These are phyloP conservation scores for Zelleria hepariella DNA, from an alignment of 2,888 invertebrate genomes.

Conservation along the genomic window DNA sequence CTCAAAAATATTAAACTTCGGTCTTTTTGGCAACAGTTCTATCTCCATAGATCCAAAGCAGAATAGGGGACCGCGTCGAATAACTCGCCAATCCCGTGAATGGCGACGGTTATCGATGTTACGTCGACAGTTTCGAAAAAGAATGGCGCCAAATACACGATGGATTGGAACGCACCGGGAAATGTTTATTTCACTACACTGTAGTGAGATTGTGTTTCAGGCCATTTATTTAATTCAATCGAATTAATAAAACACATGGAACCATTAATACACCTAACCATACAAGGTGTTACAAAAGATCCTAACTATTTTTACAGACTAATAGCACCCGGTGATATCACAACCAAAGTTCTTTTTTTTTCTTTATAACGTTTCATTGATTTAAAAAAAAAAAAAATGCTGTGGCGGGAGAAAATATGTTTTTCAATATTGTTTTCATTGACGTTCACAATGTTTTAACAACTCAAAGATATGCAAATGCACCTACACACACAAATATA, in stretches of 20 bases:
- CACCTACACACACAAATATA: too few relatives aligned
- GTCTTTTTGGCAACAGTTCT: constrained; percentile 11
- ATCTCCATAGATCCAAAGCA: constrained; percentile 11
- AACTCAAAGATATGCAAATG: too few relatives aligned
- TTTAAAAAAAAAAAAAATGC: too few relatives aligned
- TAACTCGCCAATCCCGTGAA: constrained; percentile 22
- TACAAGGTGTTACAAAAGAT: too few relatives aligned
- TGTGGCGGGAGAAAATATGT: too few relatives aligned
- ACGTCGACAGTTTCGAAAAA: constrained; percentile 19
- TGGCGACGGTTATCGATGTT: constrained; percentile 21
- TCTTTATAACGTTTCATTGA: too few relatives aligned
- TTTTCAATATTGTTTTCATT: too few relatives aligned
- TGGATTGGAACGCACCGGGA: constrained; percentile 3
- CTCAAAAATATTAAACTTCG: neutral
- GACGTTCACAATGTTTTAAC: too few relatives aligned
- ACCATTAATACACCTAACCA: too few relatives aligned
- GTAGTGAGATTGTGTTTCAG: neutral
- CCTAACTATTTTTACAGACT: too few relatives aligned
- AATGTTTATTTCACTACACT: neutral
- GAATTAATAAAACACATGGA: neutral
- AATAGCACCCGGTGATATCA: too few relatives aligned
- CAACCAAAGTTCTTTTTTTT: too few relatives aligned
- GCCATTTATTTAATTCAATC: neutral
- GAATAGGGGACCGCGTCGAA: constrained; percentile 8
- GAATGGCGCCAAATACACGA: constrained; percentile 16